These are phyloP conservation scores for Pseudorhiza aurosa DNA, from an alignment of 30 jellyfish, hydroid and myxozoan species.

Conservation along the genomic window DNA sequence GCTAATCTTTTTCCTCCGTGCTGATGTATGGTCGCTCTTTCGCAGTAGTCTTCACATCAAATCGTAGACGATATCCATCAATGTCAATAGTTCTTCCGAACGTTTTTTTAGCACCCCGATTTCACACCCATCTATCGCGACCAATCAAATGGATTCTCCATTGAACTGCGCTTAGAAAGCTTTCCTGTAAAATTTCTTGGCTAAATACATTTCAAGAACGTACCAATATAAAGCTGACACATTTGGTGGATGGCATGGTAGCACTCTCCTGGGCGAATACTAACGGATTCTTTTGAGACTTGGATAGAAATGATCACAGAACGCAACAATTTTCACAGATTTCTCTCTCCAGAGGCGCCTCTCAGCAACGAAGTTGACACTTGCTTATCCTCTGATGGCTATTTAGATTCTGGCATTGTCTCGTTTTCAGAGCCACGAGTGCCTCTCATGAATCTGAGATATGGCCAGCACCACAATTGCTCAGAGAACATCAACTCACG, in stretches of 20 bases:
- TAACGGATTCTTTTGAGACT: too few relatives aligned
- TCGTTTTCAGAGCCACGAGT: neutral
- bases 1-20: slow-evolving; percentile 21
- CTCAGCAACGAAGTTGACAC: too few relatives aligned
- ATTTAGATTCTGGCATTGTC: too few relatives aligned
- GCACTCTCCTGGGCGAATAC: too few relatives aligned
- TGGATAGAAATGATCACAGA: too few relatives aligned
- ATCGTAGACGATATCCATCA: slow-evolving; percentile 60
- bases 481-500: neutral
- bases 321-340: too few relatives aligned
- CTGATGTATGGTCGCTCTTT: slow-evolving; percentile 17
- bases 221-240: too few relatives aligned
- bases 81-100: slow-evolving; percentile 35
- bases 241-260: too few relatives aligned
- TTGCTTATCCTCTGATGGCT: too few relatives aligned
- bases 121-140: slow-evolving; percentile 36
- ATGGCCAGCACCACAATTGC: neutral
- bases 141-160: slow-evolving; percentile 37
- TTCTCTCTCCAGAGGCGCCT: too few relatives aligned
- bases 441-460: neutral
- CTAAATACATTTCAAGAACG: too few relatives aligned
- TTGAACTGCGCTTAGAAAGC: slow-evolving; percentile 18
- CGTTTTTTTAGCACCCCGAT: slow-evolving; percentile 17
- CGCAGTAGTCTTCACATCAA: slow-evolving; percentile 10
- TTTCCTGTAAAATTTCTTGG: slow-evolving; percentile 28